Percentiles rank a stretch among this genome's conserved stretches.
Evolutionary conservation across 2,797 vertebrate species (phyloP).

Genomic region (Acipenser ruthenus): DNA sequence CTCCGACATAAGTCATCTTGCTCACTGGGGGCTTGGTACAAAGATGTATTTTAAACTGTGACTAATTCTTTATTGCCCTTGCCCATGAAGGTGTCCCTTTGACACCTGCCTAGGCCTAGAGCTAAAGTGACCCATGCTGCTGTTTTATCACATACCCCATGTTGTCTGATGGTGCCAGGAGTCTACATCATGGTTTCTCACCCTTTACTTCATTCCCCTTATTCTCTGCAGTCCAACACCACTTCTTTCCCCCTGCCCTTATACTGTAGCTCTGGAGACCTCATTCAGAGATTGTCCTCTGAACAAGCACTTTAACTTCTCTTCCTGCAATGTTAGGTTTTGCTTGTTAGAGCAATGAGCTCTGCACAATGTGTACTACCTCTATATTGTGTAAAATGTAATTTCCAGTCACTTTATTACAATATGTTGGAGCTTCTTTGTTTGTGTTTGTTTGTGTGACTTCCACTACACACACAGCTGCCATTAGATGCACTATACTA

Average conservation of each 20-base stretch:
- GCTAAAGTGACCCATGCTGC: too few relatives aligned
- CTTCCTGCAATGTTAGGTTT: not conserved
- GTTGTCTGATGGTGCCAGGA: too few relatives aligned
- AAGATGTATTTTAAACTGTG: too few relatives aligned
- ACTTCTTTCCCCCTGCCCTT: not conserved
- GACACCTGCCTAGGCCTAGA: too few relatives aligned
- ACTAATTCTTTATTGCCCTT: too few relatives aligned
- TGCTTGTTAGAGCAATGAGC: not conserved
- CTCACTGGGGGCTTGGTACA: too few relatives aligned
- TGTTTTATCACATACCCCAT: too few relatives aligned
- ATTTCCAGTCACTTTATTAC: conserved; percentile 1
- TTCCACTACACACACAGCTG: too few relatives aligned
- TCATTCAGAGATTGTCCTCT: not conserved
- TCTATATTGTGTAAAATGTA: not conserved
- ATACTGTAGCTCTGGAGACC: not conserved
- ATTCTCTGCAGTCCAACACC: not conserved
- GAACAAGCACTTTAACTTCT: not conserved
- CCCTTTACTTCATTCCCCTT: not conserved
- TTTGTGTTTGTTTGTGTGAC: not conserved
- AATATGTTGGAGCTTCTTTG: not conserved
- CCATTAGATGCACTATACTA: too few relatives aligned
- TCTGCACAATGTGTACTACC: not conserved
- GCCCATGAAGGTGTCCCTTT: too few relatives aligned
- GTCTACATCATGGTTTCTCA: too few relatives aligned
- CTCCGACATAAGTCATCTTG: too few relatives aligned